Evolutionary conservation across 2,797 vertebrate genomes (phyloP), one percentile per base, ranked within the genome.

Genomic region (Yasuhikotakia modesta): DNA sequence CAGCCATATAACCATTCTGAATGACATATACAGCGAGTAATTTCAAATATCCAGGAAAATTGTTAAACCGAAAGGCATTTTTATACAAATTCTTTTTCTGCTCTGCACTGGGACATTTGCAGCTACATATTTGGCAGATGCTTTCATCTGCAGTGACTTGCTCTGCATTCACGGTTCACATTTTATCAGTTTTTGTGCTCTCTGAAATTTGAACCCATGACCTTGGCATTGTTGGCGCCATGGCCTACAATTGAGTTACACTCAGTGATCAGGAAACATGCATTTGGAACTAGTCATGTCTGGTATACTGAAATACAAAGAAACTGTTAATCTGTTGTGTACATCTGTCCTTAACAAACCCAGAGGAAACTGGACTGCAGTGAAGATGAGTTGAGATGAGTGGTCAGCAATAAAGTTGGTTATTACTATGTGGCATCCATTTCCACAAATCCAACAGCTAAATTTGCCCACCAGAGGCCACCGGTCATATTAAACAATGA

Each of bases 351-450:
- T 35, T 17, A 11, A 1, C 60, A 69, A 50, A 50, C 14, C 46
- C 27, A 69, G 43, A 76, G 22, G 35, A 55, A 3, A 1, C 1
- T 30, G 48, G 19, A 46, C 57, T 46, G 64, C 27, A 12, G 30
- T 27, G 3, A 19, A 27, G 27, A 53, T 65, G 16, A 4, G 17
- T 1, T 12, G 5, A 43, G 5, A 65, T 64, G 3, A 27, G 35
- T 21, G 52, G 35, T 46, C 73, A 76, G 16, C 13, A 46, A 16
- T 16, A 2, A 10, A 57, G 21, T n/a, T 8, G 39, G 8, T 48
- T 32, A 66, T 73, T 73, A 45, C 45, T 45, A 69, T 46, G 65
- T 55, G 61, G 52, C 46, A 27, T 67, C 53, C n/a, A 22, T 48
- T 60, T 46, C 65, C 60, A 63, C 60, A 55, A 68, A 46, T 6